Percentiles rank a stretch among this genome's conserved stretches.
Conservation (phyloP, 2,888 invertebrate species). For the Odontothrips loti region DNA sequence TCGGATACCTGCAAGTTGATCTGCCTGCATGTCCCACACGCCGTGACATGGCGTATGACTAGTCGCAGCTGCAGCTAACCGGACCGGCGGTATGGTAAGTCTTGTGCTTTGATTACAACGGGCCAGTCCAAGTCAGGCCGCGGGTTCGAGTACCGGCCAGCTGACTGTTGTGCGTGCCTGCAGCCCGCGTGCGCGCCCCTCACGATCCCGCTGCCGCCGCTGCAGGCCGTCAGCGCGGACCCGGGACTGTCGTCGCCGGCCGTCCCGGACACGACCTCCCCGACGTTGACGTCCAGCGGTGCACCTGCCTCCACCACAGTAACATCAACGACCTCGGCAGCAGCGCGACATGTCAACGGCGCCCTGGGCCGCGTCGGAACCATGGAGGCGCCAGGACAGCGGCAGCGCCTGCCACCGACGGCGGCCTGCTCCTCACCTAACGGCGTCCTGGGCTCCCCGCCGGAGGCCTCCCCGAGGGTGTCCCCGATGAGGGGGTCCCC, state of each 20-base stretch:
- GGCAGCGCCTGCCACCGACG: constrained; percentile 32
- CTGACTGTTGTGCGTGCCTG: too few species aligned
- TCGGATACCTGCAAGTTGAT: too few species aligned
- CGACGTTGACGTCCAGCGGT: constrained; percentile 33
- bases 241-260: background rate
- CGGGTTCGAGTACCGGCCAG: too few species aligned
- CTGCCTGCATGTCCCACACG: too few species aligned
- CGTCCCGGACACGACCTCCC: constrained; percentile 36
- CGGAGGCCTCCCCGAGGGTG: background rate
- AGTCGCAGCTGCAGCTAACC: too few species aligned
- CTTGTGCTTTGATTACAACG: too few species aligned
- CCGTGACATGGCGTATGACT: too few species aligned
- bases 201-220: background rate
- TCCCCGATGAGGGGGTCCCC: constrained; percentile 38
- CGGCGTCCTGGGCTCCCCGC: background rate
- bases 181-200: constrained; percentile 3
- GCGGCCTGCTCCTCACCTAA: constrained; percentile 9
- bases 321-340: too few species aligned
- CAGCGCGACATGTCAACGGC: constrained; percentile 34
- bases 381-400: constrained; percentile 30
- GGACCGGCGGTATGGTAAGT: too few species aligned
- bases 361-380: constrained; percentile 31
- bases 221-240: constrained; percentile 31
- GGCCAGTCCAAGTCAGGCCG: too few species aligned
- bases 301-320: too few species aligned